A percentile compares a stretch with the other conserved stretches of the same genome.
These are phyloP conservation scores for Diloba caeruleocephala DNA, from an alignment of 2,888 invertebrate species.

Conservation along the genomic window DNA sequence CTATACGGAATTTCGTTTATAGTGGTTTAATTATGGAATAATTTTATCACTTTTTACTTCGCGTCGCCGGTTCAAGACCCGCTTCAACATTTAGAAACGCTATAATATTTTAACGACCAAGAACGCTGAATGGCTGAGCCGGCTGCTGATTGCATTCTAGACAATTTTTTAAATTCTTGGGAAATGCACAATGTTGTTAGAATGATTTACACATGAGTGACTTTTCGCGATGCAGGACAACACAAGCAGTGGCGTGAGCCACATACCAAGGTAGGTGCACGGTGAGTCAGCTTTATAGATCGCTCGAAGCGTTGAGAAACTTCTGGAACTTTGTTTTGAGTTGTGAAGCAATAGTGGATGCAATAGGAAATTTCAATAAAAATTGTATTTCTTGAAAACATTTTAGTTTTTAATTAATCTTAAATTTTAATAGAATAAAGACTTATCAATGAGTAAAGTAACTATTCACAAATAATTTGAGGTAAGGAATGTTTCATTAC, in stretches of 20 bases:
- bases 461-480: too few species aligned
- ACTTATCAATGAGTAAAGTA: too few species aligned
- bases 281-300: conserved; percentile 1
- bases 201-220: conserved; percentile 6
- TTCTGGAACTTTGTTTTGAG: background rate
- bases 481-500: too few species aligned
- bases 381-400: too few species aligned
- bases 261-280: background rate
- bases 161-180: background rate
- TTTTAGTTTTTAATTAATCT: too few species aligned
- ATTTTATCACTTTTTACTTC: too few species aligned
- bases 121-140: background rate
- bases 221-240: conserved; percentile 3
- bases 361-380: too few species aligned
- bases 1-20: too few species aligned
- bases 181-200: conserved; percentile 1
- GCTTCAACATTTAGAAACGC: background rate
- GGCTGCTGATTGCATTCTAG: conserved; percentile 4
- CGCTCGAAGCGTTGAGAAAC: background rate
- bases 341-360: conserved; percentile 18
- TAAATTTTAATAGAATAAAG: too few species aligned
- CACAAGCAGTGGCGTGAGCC: background rate
- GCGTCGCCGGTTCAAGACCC: background rate
- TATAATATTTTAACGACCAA: conserved; percentile 1
- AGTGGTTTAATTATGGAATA: too few species aligned